Percentiles rank a stretch among this genome's conserved stretches.
phyloP scores from a whole-genome alignment of 2,888 invertebrate genomes.

The Acrocera orbiculus region DNA sequence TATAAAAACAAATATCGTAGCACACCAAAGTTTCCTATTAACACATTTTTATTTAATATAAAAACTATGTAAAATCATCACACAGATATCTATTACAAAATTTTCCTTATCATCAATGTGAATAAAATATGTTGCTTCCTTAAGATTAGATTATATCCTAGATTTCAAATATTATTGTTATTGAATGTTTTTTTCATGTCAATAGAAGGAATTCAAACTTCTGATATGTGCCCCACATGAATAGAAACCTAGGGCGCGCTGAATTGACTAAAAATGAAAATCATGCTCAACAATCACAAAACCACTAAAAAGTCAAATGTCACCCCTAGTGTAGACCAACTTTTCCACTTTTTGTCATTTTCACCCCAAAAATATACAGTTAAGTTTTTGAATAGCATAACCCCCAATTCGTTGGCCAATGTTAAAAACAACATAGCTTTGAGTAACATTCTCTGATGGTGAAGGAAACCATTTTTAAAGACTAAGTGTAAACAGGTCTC shows the following conservation, averaged over 20 bases:
- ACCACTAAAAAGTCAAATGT: conserved; percentile 12
- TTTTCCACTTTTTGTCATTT: conserved; percentile 6
- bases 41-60: too few species aligned
- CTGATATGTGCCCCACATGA: neutral
- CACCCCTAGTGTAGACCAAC: conserved; percentile 7
- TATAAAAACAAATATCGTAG: too few species aligned
- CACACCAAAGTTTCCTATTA: too few species aligned
- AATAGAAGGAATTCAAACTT: neutral
- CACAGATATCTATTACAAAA: too few species aligned
- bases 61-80: too few species aligned
- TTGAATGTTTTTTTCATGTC: neutral
- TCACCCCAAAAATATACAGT: neutral
- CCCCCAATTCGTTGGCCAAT: too few species aligned
- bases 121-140: too few species aligned
- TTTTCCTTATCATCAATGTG: too few species aligned
- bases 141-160: too few species aligned
- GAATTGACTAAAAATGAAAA: conserved; percentile 11
- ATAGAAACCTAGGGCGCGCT: conserved; percentile 2
- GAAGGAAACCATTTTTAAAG: neutral
- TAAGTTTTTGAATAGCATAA: too few species aligned
- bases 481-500: conserved; percentile 4
- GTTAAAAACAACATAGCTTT: neutral
- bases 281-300: conserved; percentile 11
- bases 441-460: neutral
- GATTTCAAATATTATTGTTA: too few species aligned